Percentiles rank a stretch among this genome's conserved stretches.
Evolutionary conservation across 2,113 vertebrate species (phyloP).

Genomic region (Mystacornis crossleyi): DNA sequence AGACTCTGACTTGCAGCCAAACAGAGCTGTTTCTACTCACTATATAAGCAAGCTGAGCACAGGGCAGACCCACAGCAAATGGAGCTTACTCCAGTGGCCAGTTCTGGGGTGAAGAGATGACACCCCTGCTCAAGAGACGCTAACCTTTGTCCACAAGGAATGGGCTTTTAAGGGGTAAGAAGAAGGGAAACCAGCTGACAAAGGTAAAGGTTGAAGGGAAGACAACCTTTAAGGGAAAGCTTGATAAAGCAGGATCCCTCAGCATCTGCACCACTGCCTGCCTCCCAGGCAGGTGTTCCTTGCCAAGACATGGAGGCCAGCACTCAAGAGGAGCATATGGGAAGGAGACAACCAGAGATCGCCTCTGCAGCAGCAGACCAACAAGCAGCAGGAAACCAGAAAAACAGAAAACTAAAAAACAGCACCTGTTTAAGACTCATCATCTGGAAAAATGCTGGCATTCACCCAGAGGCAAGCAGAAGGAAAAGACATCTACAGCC

Average conservation of each 20-base stretch:
- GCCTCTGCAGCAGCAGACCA: neutral
- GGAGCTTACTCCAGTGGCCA: neutral
- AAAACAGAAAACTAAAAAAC: neutral
- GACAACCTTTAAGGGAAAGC: neutral
- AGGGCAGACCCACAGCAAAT: neutral
- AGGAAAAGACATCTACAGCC: neutral
- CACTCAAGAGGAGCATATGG: neutral
- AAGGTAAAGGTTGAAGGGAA: neutral
- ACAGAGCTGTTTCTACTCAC: neutral
- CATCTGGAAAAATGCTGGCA: neutral
- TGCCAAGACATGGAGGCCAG: neutral
- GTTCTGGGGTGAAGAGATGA: neutral
- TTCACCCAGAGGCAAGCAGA: neutral
- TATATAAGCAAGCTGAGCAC: neutral
- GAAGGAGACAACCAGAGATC: neutral
- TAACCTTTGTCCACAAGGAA: neutral
- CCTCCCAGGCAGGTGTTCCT: accelerated
- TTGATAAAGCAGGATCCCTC: neutral
- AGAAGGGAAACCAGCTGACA: neutral
- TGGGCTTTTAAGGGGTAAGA: neutral
- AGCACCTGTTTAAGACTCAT: constrained; percentile 23
- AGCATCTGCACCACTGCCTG: neutral
- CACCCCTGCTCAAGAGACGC: neutral
- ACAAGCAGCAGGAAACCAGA: neutral
- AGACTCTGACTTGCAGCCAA: neutral